Evolutionary conservation across 2,888 invertebrate species (phyloP).

Genomic region (Limenitis camilla): DNA sequence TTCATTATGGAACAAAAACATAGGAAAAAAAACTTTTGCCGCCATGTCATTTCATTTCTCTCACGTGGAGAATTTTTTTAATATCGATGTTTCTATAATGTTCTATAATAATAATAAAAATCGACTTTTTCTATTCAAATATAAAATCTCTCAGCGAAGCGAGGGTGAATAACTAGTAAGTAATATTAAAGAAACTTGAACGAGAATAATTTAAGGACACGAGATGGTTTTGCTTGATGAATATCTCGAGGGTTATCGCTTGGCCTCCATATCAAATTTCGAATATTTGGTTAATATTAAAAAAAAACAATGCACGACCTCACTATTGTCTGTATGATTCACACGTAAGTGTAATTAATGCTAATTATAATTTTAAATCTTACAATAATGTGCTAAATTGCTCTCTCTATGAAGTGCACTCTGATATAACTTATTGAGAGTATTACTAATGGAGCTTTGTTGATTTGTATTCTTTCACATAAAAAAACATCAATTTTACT

Average conservation of each 20-base stretch:
- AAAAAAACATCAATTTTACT: too few species aligned
- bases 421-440: too few species aligned
- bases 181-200: constrained; percentile 5
- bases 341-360: constrained; percentile 29
- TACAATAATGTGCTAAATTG: background rate
- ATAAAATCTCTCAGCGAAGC: background rate
- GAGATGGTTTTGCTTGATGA: constrained; percentile 22
- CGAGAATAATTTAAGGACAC: constrained; percentile 19
- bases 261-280: constrained; percentile 23
- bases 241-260: constrained; percentile 25
- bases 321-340: constrained; percentile 49
- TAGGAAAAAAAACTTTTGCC: too few species aligned
- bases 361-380: constrained; percentile 1
- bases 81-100: too few species aligned
- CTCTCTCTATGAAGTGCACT: too few species aligned
- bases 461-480: too few species aligned
- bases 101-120: too few species aligned
- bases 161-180: background rate
- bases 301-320: constrained; percentile 62
- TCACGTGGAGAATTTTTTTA: too few species aligned
- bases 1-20: too few species aligned
- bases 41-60: too few species aligned
- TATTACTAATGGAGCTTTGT: background rate
- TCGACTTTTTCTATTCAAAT: too few species aligned
- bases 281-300: constrained; percentile 31